Base-by-base conservation (phyloP, 2,113 vertebrate genomes). In the Mugil cephalus region DNA sequence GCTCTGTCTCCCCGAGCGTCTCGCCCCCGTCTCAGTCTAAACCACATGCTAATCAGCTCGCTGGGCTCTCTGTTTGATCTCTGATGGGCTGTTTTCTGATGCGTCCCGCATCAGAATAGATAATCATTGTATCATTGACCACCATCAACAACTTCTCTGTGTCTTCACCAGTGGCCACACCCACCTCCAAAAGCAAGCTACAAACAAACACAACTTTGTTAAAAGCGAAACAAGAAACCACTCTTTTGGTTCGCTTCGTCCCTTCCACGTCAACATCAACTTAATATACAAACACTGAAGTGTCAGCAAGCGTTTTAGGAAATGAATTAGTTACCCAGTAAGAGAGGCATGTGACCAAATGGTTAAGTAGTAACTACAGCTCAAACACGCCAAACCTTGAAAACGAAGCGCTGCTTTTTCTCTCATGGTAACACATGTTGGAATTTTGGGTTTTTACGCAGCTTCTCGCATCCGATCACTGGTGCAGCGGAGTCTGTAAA, bases 1-100 rank as follows among this genome's bases (percentile, higher is more conserved):
- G 71, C 82, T 65, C 62, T 47, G 87, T 88, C 86, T 89, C 77
- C 64, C 55, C 67, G 12, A 69, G 72, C 67, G 84, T 84, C 83
- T 83, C 58, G 64, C 77, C 69, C 85, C 71, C 21, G 83, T 84
- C 89, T 82, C 73, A 56, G 69, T 67, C 84, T 48, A 13, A 79
- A 86, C 87, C 84, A 74, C 89, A 85, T 83, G 89, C 80, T 92
- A 84, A 90, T 89, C 86, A 86, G 85, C 86, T 68, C 53, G 82
- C 71, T 73, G 74, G 65, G 81, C 74, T 43, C 67, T 15, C 46
- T 0, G 69, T 89, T 86, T 87, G 87, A 86, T 89, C 83, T 84
- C 60, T 21, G 68, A 73, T 18, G 63, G 60, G 36, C 66, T 67
- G 79, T 67, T 83, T 81, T 71, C 75, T 71, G 69, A 67, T 56